Evolutionary conservation across 2,888 invertebrate species (phyloP), one percentile per base, ranked within the genome.

Genomic region (Phasia obesa): DNA sequence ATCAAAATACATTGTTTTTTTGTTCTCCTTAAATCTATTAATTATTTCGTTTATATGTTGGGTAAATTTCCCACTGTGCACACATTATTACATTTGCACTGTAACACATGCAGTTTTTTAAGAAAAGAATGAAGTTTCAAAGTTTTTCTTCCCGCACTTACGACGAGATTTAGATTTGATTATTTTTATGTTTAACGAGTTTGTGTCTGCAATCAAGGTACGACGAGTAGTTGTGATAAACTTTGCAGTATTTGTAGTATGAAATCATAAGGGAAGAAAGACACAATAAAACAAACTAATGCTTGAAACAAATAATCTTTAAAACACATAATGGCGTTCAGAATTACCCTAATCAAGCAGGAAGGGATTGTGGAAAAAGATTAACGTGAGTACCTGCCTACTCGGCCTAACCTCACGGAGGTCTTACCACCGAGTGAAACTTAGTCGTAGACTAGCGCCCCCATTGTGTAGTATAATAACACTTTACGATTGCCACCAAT

Each of bases 141-240:
- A n/a, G n/a, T 42, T 25, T 44, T 57, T 15, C n/a, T 15, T 27
- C 11, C 47, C 2, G 38, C 2, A 25, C 42, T 27, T 55, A 17
- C 11, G 9, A 11, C 35, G 9, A 11, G 11, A n/a, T 57, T 38
- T 5, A 25, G n/a, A 15, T 21, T 49, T 53, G 7, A 44, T 67
- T 31, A 59, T 2, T n/a, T 42, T 65, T 49, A 27, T 31, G 31
- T 17, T 17, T 15, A 31, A 31, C 21, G 11, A 23, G 44, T 27
- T 4, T 31, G 15, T n/a, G n/a, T n/a, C 15, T 35, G 86, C 19
- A 55, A 69, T 88, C 44, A 74, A 55, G 59, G 49, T n/a, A n/a
- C n/a, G n/a, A n/a, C n/a, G n/a, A n/a, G n/a, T 19, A 67, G 23
- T 64, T 53, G 25, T 51, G 51, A 44, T 27, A 74, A 59, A 70